These are phyloP conservation scores for Cherax destructor DNA, from an alignment of 1,140 invertebrate genomes.

Conservation along the genomic window DNA sequence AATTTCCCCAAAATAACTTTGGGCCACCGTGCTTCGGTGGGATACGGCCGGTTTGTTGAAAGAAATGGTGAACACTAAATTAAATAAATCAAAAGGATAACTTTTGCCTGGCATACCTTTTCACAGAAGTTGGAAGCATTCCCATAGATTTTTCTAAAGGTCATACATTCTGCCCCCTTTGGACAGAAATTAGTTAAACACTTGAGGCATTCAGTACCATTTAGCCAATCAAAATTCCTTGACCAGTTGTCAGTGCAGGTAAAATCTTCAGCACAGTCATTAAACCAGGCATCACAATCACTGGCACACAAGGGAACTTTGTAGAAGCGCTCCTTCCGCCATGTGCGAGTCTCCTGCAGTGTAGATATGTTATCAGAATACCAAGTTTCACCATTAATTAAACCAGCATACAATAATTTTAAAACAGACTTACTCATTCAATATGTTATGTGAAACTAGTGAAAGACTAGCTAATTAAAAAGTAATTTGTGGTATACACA, in stretches of 20 bases:
- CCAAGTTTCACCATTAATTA: no score
- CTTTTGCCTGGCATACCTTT: slow-evolving; percentile 72
- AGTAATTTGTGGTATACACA: no score
- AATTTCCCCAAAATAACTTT: no score
- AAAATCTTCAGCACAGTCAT: slow-evolving; percentile 77
- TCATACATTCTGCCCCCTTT: slow-evolving; percentile 74
- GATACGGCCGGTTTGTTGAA: no score
- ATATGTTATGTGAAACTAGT: no score
- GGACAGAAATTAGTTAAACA: slow-evolving; percentile 76
- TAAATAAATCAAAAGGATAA: no score
- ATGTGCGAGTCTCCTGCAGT: slow-evolving; percentile 30
- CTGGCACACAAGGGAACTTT: slow-evolving; percentile 77
- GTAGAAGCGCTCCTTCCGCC: slow-evolving; percentile 76
- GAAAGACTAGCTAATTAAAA: no score
- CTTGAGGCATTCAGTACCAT: slow-evolving; percentile 75
- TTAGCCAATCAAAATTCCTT: slow-evolving; percentile 76
- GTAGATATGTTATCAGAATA: no score
- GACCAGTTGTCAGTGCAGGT: slow-evolving; percentile 79
- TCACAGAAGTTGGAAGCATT: slow-evolving; percentile 77
- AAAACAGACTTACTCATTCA: no score
- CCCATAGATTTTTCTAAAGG: slow-evolving; percentile 75
- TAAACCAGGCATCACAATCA: slow-evolving; percentile 78
- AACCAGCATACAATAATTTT: no score
- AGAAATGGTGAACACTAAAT: no score
- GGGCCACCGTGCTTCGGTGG: no score